Base-by-base conservation (phyloP, 2,113 vertebrate genomes). In the Hucho hucho region DNA sequence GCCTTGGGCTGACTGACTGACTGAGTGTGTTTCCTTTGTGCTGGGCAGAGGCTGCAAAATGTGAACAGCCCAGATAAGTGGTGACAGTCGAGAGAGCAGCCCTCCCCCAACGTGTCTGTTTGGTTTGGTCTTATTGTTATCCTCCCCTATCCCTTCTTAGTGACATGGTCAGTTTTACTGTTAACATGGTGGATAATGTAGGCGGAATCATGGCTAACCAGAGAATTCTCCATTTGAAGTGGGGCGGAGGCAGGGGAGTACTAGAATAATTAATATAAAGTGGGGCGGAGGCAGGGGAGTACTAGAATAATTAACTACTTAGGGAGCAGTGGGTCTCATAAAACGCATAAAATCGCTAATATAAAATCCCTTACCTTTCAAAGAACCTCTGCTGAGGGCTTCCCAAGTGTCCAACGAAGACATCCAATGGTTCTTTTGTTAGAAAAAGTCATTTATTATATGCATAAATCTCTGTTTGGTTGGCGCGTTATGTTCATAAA, bases 51-150 rank as follows among this genome's bases (percentile, higher is more conserved):
- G 74, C 88, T 83, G 64, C 83, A 79, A 80, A 86, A 65, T 86
- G 77, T 82, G 78, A 83, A 71, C 79, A 14, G 75, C 70, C 37
- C 82, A 88, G 88, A 90, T 90, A 86, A 91, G 85, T 86, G 80
- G 28, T 72, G 72, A 75, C 66, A 32, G 32, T 83, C 80, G 79
- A 76, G 32, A 4, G 28, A 29, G 28, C 75, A 72, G 79, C 28
- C 59, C 59, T 37, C 12, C 0, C 20, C 0, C 43, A 28, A 24
- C 75, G 68, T 12, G 16, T 29, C 12, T 68, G 56, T 69, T 25
- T 80, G 72, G 46, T 78, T 68, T 72, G 61, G 70, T 66, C 26
- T 64, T 84, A 37, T 63, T 2, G 0, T 22, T 63, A 6, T 28
- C 22, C 0, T n/a, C 63, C 22, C 37, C 22, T 28, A 7, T 53